Conservation (phyloP, 2,113 vertebrate genomes). For the Polypterus senegalus region DNA sequence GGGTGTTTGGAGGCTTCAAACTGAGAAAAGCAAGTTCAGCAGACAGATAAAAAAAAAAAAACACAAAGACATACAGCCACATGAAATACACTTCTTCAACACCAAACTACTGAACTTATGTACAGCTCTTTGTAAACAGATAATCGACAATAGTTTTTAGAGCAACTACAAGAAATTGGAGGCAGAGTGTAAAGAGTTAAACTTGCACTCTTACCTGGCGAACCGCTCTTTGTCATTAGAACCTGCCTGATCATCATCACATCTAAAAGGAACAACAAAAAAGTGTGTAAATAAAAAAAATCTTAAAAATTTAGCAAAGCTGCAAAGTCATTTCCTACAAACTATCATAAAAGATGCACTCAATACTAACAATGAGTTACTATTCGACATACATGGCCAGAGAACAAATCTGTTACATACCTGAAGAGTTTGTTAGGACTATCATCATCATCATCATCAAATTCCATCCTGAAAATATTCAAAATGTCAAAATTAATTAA, state of each 20-base stretch:
- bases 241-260: constrained; percentile 73
- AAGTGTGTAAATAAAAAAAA: constrained; percentile 3
- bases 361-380: background rate
- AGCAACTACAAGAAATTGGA: no score
- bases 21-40: no score
- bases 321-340: background rate
- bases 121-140: no score
- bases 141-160: no score
- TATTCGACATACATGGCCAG: background rate
- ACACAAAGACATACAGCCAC: no score
- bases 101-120: no score
- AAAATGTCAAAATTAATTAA: constrained; percentile 37
- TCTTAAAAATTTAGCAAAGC: background rate
- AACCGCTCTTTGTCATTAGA: constrained; percentile 85
- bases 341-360: background rate
- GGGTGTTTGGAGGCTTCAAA: no score
- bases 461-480: constrained; percentile 53
- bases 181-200: no score
- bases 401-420: constrained; percentile 37
- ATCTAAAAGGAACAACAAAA: constrained; percentile 44
- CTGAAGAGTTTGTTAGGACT: constrained; percentile 84
- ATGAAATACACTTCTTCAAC: no score
- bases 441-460: constrained; percentile 58
- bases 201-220: constrained; percentile 66
- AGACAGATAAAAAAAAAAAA: no score